Percentiles rank a stretch among this genome's conserved stretches.
phyloP scores from a whole-genome alignment of 2,797 vertebrate species.

The Pipistrellus nathusii region DNA sequence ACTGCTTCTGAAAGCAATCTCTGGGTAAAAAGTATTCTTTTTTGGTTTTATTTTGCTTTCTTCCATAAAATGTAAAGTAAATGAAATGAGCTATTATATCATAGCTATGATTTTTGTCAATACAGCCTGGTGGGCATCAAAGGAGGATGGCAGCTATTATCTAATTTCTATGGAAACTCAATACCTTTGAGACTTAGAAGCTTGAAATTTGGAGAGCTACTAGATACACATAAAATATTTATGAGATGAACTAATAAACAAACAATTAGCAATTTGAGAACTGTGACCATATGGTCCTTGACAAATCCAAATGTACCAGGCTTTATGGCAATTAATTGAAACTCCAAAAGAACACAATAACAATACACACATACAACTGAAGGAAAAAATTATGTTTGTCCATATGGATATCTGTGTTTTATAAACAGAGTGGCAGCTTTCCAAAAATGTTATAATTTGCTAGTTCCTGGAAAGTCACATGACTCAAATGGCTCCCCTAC shows the following conservation, averaged over 20 bases:
- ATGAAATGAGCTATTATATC: not conserved
- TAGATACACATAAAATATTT: not conserved
- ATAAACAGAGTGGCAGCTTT: not conserved
- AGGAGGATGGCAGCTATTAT: not conserved
- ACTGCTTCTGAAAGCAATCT: not conserved
- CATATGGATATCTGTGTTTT: not conserved
- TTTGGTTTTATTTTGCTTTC: not conserved
- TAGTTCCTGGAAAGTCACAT: not conserved
- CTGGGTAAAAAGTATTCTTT: not conserved
- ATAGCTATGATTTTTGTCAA: not conserved
- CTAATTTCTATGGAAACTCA: conserved; percentile 13
- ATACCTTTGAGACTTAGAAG: not conserved
- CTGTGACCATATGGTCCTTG: not conserved
- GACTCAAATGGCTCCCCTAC: not conserved
- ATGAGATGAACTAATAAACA: not conserved
- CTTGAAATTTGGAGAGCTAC: not conserved
- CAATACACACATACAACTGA: not conserved
- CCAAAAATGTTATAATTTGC: not conserved
- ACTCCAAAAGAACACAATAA: not conserved
- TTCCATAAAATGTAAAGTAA: conserved; percentile 16
- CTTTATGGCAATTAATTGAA: conserved; percentile 8
- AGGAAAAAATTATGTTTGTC: not conserved
- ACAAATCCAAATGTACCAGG: not conserved
- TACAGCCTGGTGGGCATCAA: not conserved
- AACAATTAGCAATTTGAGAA: conserved; percentile 22